Base-by-base conservation (phyloP, 2,888 invertebrate genomes). In the Pseudococcus longispinus region DNA sequence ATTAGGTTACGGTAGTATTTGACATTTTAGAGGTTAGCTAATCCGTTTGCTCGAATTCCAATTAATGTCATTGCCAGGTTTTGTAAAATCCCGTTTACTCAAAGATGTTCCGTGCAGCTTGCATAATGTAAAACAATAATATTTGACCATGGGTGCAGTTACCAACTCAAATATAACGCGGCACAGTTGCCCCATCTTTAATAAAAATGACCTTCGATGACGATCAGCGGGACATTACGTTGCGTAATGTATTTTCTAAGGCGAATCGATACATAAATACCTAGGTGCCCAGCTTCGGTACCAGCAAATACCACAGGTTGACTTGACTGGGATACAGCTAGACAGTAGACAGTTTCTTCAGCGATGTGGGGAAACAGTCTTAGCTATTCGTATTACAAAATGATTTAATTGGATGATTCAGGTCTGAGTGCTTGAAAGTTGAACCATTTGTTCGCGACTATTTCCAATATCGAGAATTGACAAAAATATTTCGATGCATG, bases 41-140 rank as follows among this genome's bases (percentile, higher is more conserved):
- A 65, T 26, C 65, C 26, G 65, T 65, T 65, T 65, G 26, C 26
- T 65, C 65, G 26, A 65, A 65, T 65, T 65, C 20, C 65, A 26
- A 65, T 65, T 65, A 65, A 65, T 65, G 65, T 65, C 65, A 65
- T 65, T 65, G 65, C 65, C 65, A 65, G 65, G 65, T 65, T 65
- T 65, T 65, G 65, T 65, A 65, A 65, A 65, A 65, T 65, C 65
- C 20, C 65, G 65, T 65, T 65, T 65, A 26, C 26, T 65, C 23
- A 26, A 65, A 65, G 65, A 65, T 65, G 65, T 65, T 65, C 65
- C 65, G 65, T 65, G 65, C 65, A 65, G 65, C 65, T 65, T 65
- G 65, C 65, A 65, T 65, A 65, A 65, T 65, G 15, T 65, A 65
- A 65, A 65, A 65, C 65, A 65, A 65, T 65, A 65, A 65, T 65